Conservation (phyloP, 2,797 vertebrate genomes). For the Pseudochirops cupreus region DNA sequence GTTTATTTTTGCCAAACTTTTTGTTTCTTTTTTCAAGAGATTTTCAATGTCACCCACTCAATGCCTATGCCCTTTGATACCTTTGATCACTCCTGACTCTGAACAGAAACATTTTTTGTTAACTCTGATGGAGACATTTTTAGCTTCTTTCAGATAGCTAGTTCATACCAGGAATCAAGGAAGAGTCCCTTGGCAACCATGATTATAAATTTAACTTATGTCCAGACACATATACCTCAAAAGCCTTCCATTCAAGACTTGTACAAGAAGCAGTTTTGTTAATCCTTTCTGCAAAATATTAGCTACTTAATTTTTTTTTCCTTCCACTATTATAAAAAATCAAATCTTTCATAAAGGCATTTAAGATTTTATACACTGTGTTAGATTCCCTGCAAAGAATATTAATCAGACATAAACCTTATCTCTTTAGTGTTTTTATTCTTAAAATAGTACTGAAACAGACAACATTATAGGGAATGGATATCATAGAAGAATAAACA, state of each 20-base stretch:
- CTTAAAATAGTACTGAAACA: background rate
- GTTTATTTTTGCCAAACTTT: slow-evolving; percentile 30
- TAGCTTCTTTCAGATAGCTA: background rate
- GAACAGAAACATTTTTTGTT: slow-evolving; percentile 33
- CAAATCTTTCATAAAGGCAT: background rate
- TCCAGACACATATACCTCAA: slow-evolving; percentile 7
- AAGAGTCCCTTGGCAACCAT: slow-evolving; percentile 37
- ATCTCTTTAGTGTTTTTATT: background rate
- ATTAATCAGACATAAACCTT: background rate
- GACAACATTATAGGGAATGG: background rate
- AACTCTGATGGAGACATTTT: slow-evolving; percentile 13
- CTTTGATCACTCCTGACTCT: slow-evolving; percentile 35
- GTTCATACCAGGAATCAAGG: slow-evolving; percentile 1
- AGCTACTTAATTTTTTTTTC: background rate
- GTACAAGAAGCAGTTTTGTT: slow-evolving; percentile 36
- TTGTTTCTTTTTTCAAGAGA: slow-evolving; percentile 39
- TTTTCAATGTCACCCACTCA: slow-evolving; percentile 50
- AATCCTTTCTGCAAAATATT: slow-evolving; percentile 20
- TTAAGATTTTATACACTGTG: background rate
- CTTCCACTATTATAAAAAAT: background rate
- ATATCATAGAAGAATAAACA: background rate
- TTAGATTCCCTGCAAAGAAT: background rate
- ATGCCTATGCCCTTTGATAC: background rate
- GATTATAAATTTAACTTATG: slow-evolving; percentile 40
- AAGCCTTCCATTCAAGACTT: slow-evolving; percentile 56